phyloP scores from a whole-genome alignment of 2,113 vertebrate genomes.

The Hyla sarda region DNA sequence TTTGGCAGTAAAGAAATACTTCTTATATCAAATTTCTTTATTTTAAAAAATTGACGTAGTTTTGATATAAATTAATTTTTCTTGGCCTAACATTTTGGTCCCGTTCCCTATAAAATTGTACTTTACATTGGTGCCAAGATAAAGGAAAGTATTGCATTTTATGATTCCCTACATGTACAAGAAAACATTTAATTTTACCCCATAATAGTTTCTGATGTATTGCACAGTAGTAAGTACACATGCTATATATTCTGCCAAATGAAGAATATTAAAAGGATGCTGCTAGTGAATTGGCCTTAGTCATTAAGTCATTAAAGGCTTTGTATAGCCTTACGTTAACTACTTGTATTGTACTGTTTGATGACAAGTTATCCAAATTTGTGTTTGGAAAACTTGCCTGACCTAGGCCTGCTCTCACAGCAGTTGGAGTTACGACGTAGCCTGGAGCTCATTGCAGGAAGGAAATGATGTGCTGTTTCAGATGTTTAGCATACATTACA shows the following conservation, averaged over 20 bases:
- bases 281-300: neutral
- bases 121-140: constrained; percentile 14
- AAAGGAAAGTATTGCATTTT: constrained; percentile 35
- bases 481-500: no score
- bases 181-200: constrained; percentile 14
- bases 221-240: neutral
- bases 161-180: constrained; percentile 36
- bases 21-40: constrained; percentile 50
- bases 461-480: neutral
- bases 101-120: constrained; percentile 38
- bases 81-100: constrained; percentile 34
- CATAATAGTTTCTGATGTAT: neutral
- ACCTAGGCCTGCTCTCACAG: neutral
- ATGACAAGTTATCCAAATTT: no score
- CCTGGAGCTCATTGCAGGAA: neutral
- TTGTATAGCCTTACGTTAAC: neutral
- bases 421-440: neutral
- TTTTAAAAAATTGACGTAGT: constrained; percentile 50
- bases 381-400: no score
- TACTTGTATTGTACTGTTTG: no score
- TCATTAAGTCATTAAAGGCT: neutral
- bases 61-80: constrained; percentile 55
- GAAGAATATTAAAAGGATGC: neutral
- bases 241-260: neutral
- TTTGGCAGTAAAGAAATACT: constrained; percentile 45